A percentile compares a stretch with the other conserved stretches of the same genome.
These are phyloP conservation scores for Matsumurasca onukii DNA, from an alignment of 1,140 invertebrate genomes.

Conservation along the genomic window DNA sequence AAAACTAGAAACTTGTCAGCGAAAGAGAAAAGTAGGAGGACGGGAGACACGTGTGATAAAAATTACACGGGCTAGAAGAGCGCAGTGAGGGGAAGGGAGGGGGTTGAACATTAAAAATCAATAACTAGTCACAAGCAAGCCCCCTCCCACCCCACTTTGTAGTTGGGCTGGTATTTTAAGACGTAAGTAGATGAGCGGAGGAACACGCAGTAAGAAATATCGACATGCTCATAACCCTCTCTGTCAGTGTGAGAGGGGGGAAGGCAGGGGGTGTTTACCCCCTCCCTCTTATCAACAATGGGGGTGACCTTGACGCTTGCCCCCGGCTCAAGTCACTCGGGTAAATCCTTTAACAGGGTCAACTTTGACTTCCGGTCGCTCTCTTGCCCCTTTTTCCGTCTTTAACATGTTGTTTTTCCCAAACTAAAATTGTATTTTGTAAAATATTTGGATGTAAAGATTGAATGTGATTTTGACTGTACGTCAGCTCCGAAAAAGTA, in stretches of 20 bases:
- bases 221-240: conserved; percentile 26
- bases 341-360: conserved; percentile 25
- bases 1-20: no score
- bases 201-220: conserved; percentile 21
- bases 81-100: no score
- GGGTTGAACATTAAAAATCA: conserved; percentile 24
- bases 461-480: no score
- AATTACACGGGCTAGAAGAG: no score
- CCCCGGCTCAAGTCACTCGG: conserved; percentile 3
- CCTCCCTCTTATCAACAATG: no score
- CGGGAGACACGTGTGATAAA: no score
- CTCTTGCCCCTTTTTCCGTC: no score
- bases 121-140: not conserved
- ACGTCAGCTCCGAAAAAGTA: no score
- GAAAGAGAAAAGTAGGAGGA: no score
- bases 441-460: no score
- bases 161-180: conserved; percentile 23
- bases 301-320: conserved; percentile 13
- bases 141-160: not conserved
- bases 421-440: no score
- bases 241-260: not conserved
- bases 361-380: conserved; percentile 17
- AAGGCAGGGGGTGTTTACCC: not conserved
- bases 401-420: no score
- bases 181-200: conserved; percentile 18